Conservation (phyloP, 1,140 invertebrate species). For the Listronotus oregonensis region DNA sequence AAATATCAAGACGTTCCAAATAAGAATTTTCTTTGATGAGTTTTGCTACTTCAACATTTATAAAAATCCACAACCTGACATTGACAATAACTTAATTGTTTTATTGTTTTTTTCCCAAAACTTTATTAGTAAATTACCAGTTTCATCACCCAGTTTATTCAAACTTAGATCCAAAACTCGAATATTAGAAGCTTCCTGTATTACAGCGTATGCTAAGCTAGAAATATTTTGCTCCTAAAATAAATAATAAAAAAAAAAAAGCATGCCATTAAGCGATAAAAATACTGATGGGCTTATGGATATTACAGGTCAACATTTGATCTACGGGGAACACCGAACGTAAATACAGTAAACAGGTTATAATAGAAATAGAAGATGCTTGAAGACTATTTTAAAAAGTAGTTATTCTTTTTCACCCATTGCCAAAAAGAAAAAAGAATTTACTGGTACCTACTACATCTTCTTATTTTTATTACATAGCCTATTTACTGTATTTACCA, state of each 20-base stretch:
- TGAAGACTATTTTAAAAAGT: no score
- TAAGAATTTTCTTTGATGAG: background rate
- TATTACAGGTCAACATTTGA: no score
- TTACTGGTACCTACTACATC: no score
- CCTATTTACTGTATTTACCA: no score
- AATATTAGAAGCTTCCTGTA: constrained; percentile 8
- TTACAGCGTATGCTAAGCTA: constrained; percentile 21
- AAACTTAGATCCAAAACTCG: constrained; percentile 19
- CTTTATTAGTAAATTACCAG: constrained; percentile 16
- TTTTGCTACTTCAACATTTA: constrained; percentile 12
- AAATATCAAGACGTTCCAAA: constrained; percentile 28
- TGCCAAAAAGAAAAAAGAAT: no score
- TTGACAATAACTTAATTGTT: constrained; percentile 8
- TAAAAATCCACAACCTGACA: constrained; percentile 23
- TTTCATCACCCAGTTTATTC: constrained; percentile 20
- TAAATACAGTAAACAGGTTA: no score
- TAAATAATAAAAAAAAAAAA: background rate
- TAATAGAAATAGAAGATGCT: no score
- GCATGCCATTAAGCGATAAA: no score
- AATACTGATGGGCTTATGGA: no score
- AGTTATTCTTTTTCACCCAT: no score
- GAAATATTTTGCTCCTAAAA: constrained; percentile 22
- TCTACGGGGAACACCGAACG: no score
- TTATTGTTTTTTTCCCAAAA: constrained; percentile 2
- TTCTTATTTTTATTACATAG: no score